Base-by-base conservation (phyloP, 2,888 invertebrate genomes). In the Spialia ferax region DNA sequence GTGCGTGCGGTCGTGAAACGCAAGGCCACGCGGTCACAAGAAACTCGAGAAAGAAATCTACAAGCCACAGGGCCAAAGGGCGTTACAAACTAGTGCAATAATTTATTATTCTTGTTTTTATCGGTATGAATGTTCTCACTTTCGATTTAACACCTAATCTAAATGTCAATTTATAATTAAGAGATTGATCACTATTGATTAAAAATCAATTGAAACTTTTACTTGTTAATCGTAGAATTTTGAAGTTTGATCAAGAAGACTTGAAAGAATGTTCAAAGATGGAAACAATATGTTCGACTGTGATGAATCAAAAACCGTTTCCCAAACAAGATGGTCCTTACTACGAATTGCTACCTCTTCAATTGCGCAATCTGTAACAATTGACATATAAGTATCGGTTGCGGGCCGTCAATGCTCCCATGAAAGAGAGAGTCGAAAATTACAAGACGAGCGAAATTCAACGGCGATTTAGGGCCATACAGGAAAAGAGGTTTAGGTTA, bases 381-480 rank as follows among this genome's bases (percentile, higher is more conserved):
- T 42, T 60, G 54, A 59, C 60, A 66, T 48, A 50, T 55, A 60
- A 61, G 48, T 55, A 52, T 61, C 48, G 45, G 55, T 29, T 55
- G 45, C 55, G 54, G 54, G 20, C 54, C 32, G 20, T 61, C 63
- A 55, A 26, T 55, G 60, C 59, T 65, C 18, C 60, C 52, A 68
- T 71, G 68, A 72, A 74, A 75, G 78, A 75, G 81, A 82, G 80
- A 82, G 78, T 75, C 55, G 70, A 61, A 72, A 76, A 76, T 77
- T 77, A 77, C 71, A 74, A 77, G 73, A 71, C 71, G 70, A 73
- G 76, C 73, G 73, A 78, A 77, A 77, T 75, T 75, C 73, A 70
- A 73, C 67, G 55, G 68, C 71, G 72, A 74, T 74, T 70, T 73
- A 73, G 74, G 73, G 73, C 73, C 69, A 56, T 68, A 63, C 70